Base-by-base conservation (phyloP, 2,888 invertebrate species). In the Periphyllus acericola region DNA sequence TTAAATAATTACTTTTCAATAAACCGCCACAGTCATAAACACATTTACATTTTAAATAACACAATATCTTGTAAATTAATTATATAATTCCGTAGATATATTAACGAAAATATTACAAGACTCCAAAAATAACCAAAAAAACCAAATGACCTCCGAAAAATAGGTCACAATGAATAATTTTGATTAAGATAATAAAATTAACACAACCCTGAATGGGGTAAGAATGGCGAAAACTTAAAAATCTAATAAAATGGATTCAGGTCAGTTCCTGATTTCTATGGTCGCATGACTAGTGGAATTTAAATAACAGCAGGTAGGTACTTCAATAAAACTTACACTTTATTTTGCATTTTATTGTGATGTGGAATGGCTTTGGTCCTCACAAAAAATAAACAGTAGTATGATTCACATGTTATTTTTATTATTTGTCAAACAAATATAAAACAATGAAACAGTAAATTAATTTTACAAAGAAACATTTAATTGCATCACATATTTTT, bases 161-260 rank as follows among this genome's bases (percentile, higher is more conserved):
- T 72, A 80, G 86, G 86, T 74, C 80, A 80, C 6, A 21, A 34
- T 66, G 21, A 60, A 25, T 71, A 55, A 52, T 72, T 79, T 86
- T 29, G 55, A 79, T 79, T 40, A n/a, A 71, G 80, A 74, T 81
- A 74, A 72, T 79, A 74, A 74, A 79, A 87, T 72, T 74, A 72
- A 46, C 66, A 84, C 66, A 17, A 74, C 55, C 40, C 60, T 74
- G 72, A 72, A 29, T 66, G 55, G 80, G 36, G 52, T 55, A 55
- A 46, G 29, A 71, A 52, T 34, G 52, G 32, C 17, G 3, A 68
- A 68, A 60, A 60, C 25, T 25, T 52, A 71, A 84, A 84, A 46
- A 84, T 78, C 76, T 84, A 75, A 79, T 86, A 68, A 85, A 86
- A 87, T 81, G 80, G 25, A 87, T 87, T 72, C 6, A 80, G 86